phyloP scores from a whole-genome alignment of 2,888 invertebrate species.

The Entomobrya proxima region DNA sequence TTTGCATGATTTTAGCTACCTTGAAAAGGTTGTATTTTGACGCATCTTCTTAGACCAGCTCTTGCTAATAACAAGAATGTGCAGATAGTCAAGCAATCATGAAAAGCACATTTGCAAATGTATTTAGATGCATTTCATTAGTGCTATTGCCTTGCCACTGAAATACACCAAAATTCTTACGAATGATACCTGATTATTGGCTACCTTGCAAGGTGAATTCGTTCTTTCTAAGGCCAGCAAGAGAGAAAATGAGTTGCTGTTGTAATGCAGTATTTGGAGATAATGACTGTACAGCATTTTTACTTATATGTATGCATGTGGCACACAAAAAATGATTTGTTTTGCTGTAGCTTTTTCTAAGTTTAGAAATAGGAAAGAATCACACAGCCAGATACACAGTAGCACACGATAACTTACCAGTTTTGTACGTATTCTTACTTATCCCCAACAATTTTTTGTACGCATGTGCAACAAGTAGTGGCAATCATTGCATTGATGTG shows the following conservation, averaged over 20 bases:
- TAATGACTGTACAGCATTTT: neutral
- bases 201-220: conserved; percentile 62
- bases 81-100: conserved; percentile 20
- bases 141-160: conserved; percentile 7
- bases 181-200: conserved; percentile 22
- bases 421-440: neutral
- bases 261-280: neutral
- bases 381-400: neutral
- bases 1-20: neutral
- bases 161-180: conserved; percentile 15
- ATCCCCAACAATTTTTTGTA: neutral
- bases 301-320: neutral
- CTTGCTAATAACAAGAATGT: conserved; percentile 24
- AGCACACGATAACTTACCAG: too few species aligned
- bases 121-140: conserved; percentile 18
- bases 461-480: neutral
- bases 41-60: neutral
- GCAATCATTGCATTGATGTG: conserved; percentile 17
- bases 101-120: conserved; percentile 8
- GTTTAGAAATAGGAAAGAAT: neutral
- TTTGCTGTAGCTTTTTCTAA: neutral
- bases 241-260: conserved; percentile 21
- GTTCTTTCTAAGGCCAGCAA: neutral
- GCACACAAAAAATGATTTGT: neutral
- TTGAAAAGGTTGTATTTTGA: conserved; percentile 33